phyloP scores from a whole-genome alignment of 1,140 invertebrate species.

The Prorops nasuta region DNA sequence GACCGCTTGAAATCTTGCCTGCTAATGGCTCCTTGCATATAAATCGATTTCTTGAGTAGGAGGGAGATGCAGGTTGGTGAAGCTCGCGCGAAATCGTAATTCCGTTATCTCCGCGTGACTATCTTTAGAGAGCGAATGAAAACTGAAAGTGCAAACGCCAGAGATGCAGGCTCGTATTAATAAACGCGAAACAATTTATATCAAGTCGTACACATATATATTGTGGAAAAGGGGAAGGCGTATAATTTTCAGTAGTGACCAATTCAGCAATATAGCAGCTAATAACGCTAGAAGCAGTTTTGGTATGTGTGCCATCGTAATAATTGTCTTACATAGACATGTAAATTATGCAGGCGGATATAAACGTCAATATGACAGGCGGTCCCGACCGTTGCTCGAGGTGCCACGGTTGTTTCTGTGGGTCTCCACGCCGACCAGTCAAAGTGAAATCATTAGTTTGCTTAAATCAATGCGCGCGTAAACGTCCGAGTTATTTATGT shows the following conservation, averaged over 20 bases:
- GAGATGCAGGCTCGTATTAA: too few species aligned
- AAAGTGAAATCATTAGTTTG: constrained; percentile 60
- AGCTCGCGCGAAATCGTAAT: too few species aligned
- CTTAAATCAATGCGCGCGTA: constrained; percentile 59
- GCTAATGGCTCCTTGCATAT: too few species aligned
- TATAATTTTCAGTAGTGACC: constrained; percentile 13
- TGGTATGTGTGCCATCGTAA: constrained; percentile 21
- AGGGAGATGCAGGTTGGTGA: too few species aligned
- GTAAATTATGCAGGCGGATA: constrained; percentile 52
- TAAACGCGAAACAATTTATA: too few species aligned
- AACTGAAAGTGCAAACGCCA: too few species aligned
- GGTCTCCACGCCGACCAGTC: constrained; percentile 38
- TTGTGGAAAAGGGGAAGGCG: too few species aligned
- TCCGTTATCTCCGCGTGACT: too few species aligned
- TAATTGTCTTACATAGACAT: constrained; percentile 55
- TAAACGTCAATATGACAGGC: constrained; percentile 56
- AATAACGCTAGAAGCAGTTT: constrained; percentile 14
- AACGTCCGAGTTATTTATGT: constrained; percentile 57
- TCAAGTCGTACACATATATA: too few species aligned
- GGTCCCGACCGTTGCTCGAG: constrained; percentile 8
- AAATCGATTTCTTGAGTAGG: too few species aligned
- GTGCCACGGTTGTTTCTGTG: constrained; percentile 35
- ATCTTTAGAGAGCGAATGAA: too few species aligned
- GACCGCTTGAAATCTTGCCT: constrained; percentile 16
- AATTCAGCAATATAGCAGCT: constrained; percentile 16